Evolutionary conservation across 2,888 invertebrate species (phyloP).

Genomic region (Acholoe squamosa): DNA sequence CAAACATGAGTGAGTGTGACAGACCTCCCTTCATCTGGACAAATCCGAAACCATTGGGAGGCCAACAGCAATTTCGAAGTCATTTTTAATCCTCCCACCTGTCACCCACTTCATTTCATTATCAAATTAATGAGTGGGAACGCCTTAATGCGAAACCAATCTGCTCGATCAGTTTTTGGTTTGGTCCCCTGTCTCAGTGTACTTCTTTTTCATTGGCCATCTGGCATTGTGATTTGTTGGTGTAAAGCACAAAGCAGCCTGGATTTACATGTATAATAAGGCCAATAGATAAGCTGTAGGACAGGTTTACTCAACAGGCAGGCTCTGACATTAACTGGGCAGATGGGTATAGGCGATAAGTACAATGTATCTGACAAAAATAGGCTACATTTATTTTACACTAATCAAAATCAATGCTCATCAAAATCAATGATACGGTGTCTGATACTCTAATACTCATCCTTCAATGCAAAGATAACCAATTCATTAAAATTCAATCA

Average conservation of each 20-base stretch:
- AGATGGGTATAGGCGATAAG: slow-evolving; percentile 23
- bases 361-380: not conserved
- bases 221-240: not conserved
- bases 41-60: no score
- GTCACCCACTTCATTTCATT: not conserved
- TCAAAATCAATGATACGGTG: slow-evolving; percentile 16
- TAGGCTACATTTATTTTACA: not conserved
- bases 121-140: not conserved
- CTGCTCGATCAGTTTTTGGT: not conserved
- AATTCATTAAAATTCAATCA: no score
- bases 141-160: not conserved
- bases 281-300: not conserved
- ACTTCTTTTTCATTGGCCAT: not conserved
- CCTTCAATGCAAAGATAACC: no score
- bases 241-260: not conserved
- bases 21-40: no score
- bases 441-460: not conserved
- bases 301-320: not conserved
- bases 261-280: not conserved
- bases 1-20: no score
- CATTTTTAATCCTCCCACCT: not conserved
- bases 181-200: not conserved
- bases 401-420: not conserved
- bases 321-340: not conserved
- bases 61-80: not conserved